A percentile compares a stretch with the other conserved stretches of the same genome.
phyloP scores from a whole-genome alignment of 2,797 vertebrate genomes.

The Smutsia gigantea region DNA sequence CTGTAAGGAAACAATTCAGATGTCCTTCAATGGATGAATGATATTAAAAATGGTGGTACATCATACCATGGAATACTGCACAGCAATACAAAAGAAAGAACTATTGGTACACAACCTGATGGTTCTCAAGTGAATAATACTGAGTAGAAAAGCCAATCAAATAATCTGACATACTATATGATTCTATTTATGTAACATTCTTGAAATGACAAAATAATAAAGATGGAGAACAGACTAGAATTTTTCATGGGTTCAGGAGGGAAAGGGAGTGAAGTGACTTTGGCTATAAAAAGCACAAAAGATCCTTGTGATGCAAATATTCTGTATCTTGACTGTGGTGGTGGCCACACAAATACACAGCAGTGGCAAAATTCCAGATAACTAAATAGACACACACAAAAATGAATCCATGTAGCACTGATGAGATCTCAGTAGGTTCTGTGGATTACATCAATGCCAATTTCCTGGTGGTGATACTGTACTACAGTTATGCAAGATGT shows the following conservation, averaged over 20 bases:
- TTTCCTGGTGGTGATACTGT: neutral
- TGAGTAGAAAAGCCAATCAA: neutral
- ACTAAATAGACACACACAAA: neutral
- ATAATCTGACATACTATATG: neutral
- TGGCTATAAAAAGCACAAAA: neutral
- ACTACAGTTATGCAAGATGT: neutral
- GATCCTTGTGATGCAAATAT: neutral
- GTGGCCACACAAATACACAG: neutral
- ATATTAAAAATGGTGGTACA: neutral
- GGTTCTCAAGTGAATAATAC: neutral
- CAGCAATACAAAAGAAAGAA: neutral
- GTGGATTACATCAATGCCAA: neutral
- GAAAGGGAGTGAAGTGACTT: neutral
- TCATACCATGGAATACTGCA: neutral
- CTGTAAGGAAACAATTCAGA: neutral
- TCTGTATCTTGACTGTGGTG: neutral
- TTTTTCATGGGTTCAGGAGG: neutral
- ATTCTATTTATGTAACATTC: neutral
- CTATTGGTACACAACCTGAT: neutral
- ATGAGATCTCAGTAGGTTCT: neutral
- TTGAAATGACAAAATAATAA: slow-evolving; percentile 6
- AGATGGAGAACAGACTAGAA: neutral
- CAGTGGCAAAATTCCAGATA: neutral
- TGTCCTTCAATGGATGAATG: neutral
- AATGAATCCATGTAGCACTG: neutral